phyloP scores from a whole-genome alignment of 2,888 invertebrate genomes.

The Cephus runcator region DNA sequence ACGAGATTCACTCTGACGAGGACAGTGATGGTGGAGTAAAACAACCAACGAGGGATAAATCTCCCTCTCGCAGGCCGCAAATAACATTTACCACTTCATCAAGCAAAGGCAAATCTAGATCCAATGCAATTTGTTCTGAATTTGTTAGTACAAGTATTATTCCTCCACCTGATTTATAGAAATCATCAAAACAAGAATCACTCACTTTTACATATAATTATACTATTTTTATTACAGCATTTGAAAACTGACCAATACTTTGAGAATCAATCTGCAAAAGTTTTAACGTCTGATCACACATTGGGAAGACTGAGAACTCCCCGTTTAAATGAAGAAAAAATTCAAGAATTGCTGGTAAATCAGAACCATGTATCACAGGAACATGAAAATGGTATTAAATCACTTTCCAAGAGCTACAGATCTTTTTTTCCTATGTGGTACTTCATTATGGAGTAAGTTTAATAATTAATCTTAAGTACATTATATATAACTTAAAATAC shows the following conservation, averaged over 20 bases:
- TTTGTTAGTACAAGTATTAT: constrained; percentile 2
- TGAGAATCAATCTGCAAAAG: constrained; percentile 53
- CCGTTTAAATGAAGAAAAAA: constrained; percentile 74
- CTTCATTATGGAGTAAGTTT: constrained; percentile 66
- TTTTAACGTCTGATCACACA: constrained; percentile 82
- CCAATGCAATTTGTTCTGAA: constrained; percentile 10
- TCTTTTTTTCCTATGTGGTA: constrained; percentile 79
- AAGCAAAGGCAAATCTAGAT: neutral
- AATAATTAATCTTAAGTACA: neutral
- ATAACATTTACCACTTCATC: neutral
- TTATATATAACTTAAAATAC: neutral
- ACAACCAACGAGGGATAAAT: neutral
- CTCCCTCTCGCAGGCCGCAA: neutral
- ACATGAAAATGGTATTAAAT: constrained; percentile 71
- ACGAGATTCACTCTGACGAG: constrained; percentile 8
- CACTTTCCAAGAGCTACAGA: constrained; percentile 70
- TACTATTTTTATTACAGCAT: constrained; percentile 34
- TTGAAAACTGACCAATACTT: constrained; percentile 61
- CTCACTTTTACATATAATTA: constrained; percentile 11
- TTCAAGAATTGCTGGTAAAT: constrained; percentile 70
- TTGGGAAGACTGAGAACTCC: constrained; percentile 80
- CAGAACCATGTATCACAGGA: constrained; percentile 67
- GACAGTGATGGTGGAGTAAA: constrained; percentile 4
- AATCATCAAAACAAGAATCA: neutral
- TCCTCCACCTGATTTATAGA: neutral